Base-by-base conservation (phyloP, 2,113 vertebrate species). In the Pygoscelis antarcticus region DNA sequence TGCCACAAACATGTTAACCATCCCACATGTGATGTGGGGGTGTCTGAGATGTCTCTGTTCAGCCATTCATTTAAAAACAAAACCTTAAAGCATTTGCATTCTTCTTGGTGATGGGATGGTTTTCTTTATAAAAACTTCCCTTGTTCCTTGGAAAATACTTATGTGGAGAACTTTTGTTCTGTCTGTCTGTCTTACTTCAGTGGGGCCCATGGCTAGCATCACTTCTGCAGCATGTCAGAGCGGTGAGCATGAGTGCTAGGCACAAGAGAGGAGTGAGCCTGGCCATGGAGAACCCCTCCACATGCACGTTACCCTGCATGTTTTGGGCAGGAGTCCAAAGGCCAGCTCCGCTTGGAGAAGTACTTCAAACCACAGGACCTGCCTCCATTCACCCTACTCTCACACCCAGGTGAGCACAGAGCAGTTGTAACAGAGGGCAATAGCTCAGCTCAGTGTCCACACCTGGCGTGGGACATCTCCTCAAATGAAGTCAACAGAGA, bases 221-320 rank as follows among this genome's bases (percentile, higher is more conserved):
- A 27, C 14, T 77, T 47, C 40, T 74, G 46, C 51, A 77, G 49
- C 0, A 0, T 42, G 27, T 15, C 66, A 72, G 52, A 54, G 36
- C 1, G 0, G 2, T 3, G 66, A 44, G 3, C 4, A 2, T 8
- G 46, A 52, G 57, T 15, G 11, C 9, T 5, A 20, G 34, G 26
- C 29, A 44, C 29, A 9, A 19, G 6, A 52, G 10, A 83, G 4
- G 44, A 47, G 29, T 0, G 6, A 90, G 18, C 23, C 58, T 34
- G 54, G 29, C 72, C 3, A 0, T 29, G 32, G 26, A 70, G 11
- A 38, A 47, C 25, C 44, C 40, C 15, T 36, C 26, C 23, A 66
- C 6, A 2, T 11, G 0, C 22, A 12, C 7, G 0, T 25, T 34
- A 23, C 29, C 9, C 36, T 18, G 5, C 0, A 1, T 10, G 20